phyloP scores from a whole-genome alignment of 2,888 invertebrate species.

The Lasioglossum vierecki region DNA sequence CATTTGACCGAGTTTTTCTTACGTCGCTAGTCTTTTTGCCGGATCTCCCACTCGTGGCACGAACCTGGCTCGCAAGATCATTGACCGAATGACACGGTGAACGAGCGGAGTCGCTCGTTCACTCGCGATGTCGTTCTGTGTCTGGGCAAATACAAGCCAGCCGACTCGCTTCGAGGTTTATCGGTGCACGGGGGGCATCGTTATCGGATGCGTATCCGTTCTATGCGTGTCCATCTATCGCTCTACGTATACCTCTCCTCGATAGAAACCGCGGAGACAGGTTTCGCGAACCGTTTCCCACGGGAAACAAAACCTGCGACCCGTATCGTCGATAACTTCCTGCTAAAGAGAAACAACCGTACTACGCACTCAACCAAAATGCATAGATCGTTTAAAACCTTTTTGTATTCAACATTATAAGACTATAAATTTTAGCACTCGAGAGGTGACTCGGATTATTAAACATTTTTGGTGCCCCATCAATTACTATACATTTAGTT shows the following conservation, averaged over 20 bases:
- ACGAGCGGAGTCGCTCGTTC: slow-evolving; percentile 33
- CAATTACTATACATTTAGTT: too few relatives aligned
- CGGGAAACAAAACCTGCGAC: not conserved
- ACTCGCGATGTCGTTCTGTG: slow-evolving; percentile 43
- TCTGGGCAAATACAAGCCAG: slow-evolving; percentile 22
- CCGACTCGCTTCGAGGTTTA: slow-evolving; percentile 13
- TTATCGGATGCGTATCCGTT: slow-evolving; percentile 51
- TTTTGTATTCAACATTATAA: too few relatives aligned
- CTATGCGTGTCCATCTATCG: slow-evolving; percentile 33
- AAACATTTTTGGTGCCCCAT: too few relatives aligned
- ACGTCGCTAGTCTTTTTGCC: slow-evolving; percentile 56
- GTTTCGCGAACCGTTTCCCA: slow-evolving; percentile 4
- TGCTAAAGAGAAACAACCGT: not conserved
- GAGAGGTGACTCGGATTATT: too few relatives aligned
- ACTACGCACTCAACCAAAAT: too few relatives aligned
- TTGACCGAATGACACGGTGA: slow-evolving; percentile 67
- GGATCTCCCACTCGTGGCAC: slow-evolving; percentile 46
- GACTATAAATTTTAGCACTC: too few relatives aligned
- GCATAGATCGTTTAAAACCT: too few relatives aligned
- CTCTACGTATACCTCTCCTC: not conserved
- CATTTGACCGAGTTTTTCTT: slow-evolving; percentile 67
- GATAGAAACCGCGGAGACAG: not conserved
- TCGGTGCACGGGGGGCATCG: slow-evolving; percentile 42
- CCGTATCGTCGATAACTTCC: not conserved
- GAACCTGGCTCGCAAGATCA: slow-evolving; percentile 58